These are phyloP conservation scores for Brotula barbata DNA, from an alignment of 2,797 vertebrate species.

Conservation along the genomic window DNA sequence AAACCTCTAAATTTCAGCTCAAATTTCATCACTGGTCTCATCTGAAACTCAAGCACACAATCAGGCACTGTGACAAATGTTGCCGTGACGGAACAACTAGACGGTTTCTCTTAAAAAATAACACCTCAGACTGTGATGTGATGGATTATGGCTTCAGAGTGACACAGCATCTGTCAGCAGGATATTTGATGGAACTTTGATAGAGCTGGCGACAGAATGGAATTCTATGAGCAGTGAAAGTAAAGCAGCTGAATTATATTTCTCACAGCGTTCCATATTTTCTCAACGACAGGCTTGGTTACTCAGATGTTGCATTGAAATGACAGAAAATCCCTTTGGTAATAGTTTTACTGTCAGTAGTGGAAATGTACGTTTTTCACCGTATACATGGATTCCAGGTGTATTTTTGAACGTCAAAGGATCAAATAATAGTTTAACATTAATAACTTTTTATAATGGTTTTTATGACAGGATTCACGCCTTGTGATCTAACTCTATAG, in stretches of 20 bases:
- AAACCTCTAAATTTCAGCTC: too few species aligned
- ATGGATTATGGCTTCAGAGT: slow-evolving; percentile 48
- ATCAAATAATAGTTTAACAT: not conserved
- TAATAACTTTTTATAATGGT: slow-evolving; percentile 7
- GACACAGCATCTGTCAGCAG: slow-evolving; percentile 49
- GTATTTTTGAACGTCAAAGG: slow-evolving; percentile 15
- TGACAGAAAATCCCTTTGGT: not conserved
- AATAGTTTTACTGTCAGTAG: not conserved
- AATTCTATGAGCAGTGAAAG: slow-evolving; percentile 6
- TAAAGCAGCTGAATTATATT: slow-evolving; percentile 31
- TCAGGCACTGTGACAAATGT: slow-evolving; percentile 24
- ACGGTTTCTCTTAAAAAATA: slow-evolving; percentile 43
- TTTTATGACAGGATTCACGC: too few species aligned
- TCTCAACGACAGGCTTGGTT: slow-evolving; percentile 23
- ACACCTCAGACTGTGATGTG: slow-evolving; percentile 38
- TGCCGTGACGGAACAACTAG: slow-evolving; percentile 27
- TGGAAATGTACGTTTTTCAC: not conserved
- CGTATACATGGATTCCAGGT: not conserved
- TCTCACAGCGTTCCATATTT: slow-evolving; percentile 11
- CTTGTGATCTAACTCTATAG: too few species aligned
- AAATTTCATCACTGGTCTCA: too few species aligned
- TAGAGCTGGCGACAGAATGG: slow-evolving; percentile 26
- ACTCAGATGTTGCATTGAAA: slow-evolving; percentile 23
- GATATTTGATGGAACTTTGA: slow-evolving; percentile 57
- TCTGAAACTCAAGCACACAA: too few species aligned